Percentiles rank a stretch among this genome's conserved stretches.
Evolutionary conservation across 2,113 vertebrate species (phyloP).

Genomic region (Nannobrachium achirus): DNA sequence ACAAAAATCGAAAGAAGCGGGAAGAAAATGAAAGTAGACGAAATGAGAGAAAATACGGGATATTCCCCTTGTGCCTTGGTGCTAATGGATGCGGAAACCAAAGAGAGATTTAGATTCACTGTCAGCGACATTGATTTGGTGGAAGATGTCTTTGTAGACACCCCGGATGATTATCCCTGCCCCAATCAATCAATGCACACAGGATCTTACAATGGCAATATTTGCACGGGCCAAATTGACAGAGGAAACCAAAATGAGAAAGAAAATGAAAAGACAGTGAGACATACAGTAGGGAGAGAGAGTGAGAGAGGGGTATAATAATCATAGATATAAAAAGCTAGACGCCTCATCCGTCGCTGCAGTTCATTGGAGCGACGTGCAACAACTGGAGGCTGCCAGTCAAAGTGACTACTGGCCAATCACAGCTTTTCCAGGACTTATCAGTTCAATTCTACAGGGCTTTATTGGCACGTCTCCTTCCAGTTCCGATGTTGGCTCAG

Average conservation of each 20-base stretch:
- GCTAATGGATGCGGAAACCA: slow-evolving; percentile 28
- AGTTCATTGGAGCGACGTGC: too few relatives aligned
- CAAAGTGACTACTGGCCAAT: too few relatives aligned
- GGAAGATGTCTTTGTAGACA: slow-evolving; percentile 67
- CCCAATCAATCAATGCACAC: slow-evolving; percentile 60
- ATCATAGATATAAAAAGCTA: too few relatives aligned
- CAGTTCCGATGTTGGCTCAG: too few relatives aligned
- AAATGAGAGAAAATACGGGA: slow-evolving; percentile 49
- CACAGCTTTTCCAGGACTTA: too few relatives aligned
- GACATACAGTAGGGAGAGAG: slow-evolving; percentile 12
- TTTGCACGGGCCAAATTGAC: slow-evolving; percentile 54
- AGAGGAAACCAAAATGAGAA: slow-evolving; percentile 29
- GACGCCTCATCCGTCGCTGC: too few relatives aligned
- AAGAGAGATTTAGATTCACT: slow-evolving; percentile 61
- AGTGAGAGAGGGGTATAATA: background rate
- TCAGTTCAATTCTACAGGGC: too few relatives aligned
- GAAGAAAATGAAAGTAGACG: slow-evolving; percentile 29
- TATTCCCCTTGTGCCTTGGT: slow-evolving; percentile 41
- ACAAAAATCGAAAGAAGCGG: slow-evolving; percentile 37
- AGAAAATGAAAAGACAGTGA: background rate
- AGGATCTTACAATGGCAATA: slow-evolving; percentile 55
- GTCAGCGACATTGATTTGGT: slow-evolving; percentile 69
- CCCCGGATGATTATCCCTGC: slow-evolving; percentile 53
- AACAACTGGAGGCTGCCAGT: too few relatives aligned
- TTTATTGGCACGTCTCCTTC: too few relatives aligned